These are phyloP conservation scores for Drosophila acutilabella DNA, from an alignment of 2,888 invertebrate species.

Conservation along the genomic window DNA sequence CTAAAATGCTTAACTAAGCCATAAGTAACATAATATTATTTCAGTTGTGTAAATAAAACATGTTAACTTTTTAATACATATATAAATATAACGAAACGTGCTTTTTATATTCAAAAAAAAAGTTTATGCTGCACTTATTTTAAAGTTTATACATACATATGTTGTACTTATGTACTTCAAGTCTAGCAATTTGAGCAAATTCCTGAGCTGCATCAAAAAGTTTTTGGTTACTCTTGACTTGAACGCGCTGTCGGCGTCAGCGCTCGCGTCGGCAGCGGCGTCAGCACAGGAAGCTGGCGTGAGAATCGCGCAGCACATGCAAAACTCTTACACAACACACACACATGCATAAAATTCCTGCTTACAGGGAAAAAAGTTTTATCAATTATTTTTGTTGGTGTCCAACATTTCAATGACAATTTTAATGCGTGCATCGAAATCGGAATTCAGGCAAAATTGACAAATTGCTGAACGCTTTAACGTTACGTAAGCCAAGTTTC, in stretches of 20 bases:
- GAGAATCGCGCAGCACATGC: conserved; percentile 28
- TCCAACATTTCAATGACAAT: conserved; percentile 16
- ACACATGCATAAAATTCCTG: conserved; percentile 35
- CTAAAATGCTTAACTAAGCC: conserved; percentile 34
- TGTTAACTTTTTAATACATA: conserved; percentile 48
- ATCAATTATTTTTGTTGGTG: neutral
- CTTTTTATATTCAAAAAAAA: neutral
- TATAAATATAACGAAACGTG: neutral
- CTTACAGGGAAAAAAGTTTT: conserved; percentile 3
- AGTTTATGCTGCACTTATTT: neutral
- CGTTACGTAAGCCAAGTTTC: conserved; percentile 50
- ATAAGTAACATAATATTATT: conserved; percentile 39
- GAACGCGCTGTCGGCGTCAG: conserved; percentile 8
- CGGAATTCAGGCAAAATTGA: conserved; percentile 24
- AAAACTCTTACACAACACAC: conserved; percentile 21
- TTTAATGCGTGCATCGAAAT: conserved; percentile 41
- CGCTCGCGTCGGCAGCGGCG: neutral
- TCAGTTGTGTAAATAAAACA: conserved; percentile 40
- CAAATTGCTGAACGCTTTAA: conserved; percentile 1
- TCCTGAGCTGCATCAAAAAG: conserved; percentile 24
- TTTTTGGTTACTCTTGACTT: conserved; percentile 26
- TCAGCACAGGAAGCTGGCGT: conserved; percentile 52
- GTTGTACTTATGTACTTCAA: conserved; percentile 1
- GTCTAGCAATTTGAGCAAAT: conserved; percentile 25
- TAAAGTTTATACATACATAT: neutral